These are phyloP conservation scores for Rhynchonycteris naso DNA, from an alignment of 2,797 vertebrate genomes.

Conservation along the genomic window DNA sequence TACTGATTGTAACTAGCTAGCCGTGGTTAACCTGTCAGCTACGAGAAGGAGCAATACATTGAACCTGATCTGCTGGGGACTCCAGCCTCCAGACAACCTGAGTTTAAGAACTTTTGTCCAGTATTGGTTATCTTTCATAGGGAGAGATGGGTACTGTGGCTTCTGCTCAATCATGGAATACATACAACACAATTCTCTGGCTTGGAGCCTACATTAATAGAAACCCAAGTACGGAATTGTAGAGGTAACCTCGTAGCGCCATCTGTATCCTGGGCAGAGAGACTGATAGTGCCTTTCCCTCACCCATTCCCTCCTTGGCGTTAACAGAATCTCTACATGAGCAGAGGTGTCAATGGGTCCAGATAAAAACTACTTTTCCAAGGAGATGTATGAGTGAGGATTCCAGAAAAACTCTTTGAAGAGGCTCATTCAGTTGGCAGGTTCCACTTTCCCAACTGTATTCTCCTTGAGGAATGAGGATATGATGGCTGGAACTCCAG, in stretches of 20 bases:
- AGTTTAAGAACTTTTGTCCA: not conserved
- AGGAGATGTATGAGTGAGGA: not conserved
- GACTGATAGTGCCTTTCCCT: not conserved
- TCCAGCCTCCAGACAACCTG: not conserved
- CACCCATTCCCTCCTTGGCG: not conserved
- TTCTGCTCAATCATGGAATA: not conserved
- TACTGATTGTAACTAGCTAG: not conserved
- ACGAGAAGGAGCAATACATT: not conserved
- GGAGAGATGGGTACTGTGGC: not conserved
- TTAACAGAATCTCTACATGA: not conserved
- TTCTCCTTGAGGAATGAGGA: not conserved
- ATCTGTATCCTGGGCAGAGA: not conserved
- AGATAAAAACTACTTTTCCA: not conserved
- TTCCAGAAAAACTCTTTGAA: conserved; percentile 15
- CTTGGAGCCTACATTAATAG: not conserved
- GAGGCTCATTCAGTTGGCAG: not conserved
- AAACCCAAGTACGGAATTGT: not conserved
- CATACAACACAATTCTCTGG: not conserved
- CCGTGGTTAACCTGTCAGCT: not conserved
- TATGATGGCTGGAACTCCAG: not conserved
- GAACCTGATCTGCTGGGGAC: not conserved
- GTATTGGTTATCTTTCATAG: not conserved
- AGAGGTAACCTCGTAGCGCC: not conserved
- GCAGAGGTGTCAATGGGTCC: not conserved
- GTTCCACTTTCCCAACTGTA: not conserved